Base-by-base conservation (phyloP, 2,888 invertebrate genomes). In the Eupithecia abbreviata region DNA sequence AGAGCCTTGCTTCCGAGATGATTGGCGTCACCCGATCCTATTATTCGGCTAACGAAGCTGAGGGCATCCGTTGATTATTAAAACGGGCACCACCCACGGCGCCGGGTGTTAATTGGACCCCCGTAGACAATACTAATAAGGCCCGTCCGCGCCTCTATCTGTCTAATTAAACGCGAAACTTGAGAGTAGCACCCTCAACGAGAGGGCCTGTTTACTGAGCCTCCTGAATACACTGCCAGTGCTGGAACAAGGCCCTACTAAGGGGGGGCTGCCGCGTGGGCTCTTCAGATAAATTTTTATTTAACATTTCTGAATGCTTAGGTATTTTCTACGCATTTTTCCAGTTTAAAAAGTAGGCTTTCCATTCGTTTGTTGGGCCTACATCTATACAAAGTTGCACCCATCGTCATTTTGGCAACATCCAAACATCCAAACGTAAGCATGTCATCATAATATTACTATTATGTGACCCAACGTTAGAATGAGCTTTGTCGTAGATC, bases 71-170 rank as follows among this genome's bases (percentile, higher is more conserved):
- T 93, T 93, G 93, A 93, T 95, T 94, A 94, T 94, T 93, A 94
- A 94, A 95, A 93, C 92, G 92, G 91, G 92, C 89, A 90, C 89
- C 90, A 89, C 92, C 86, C 90, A 92, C 90, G 89, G 90, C 86
- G 90, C 92, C 90, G 90, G 91, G 95, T 93, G 95, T 94, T 95
- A 94, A 94, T 95, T 95, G 94, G 94, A 94, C 94, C 93, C 93
- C 94, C 93, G 94, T 93, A 95, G 94, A 95, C 94, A 95, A 95
- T 95, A 94, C 94, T 95, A 95, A 95, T 95, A 95, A 95, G 94
- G 92, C 93, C 90, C 92, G 94, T 93, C 93, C 94, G 94, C 93
- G 94, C 92, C 90, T 94, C 94, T 94, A 94, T 94, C 94, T 93
- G 94, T 94, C 95, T 95, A 94, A 94, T 94, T 94, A 95, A 94